Conservation (phyloP, 1,140 invertebrate genomes). For the Leucophenga varia region DNA sequence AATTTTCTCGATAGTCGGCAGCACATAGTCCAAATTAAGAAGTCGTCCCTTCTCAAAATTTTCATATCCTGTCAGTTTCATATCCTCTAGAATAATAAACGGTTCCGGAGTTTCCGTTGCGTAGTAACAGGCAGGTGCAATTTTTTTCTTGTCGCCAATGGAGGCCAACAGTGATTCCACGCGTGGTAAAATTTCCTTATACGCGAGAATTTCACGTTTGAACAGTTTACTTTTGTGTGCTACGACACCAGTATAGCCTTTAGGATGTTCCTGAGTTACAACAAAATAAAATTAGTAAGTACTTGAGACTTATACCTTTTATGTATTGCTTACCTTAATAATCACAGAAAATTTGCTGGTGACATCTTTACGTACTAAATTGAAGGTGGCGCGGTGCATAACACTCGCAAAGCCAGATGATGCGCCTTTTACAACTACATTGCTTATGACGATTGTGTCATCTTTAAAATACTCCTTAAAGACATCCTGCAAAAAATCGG, state of each 20-base stretch:
- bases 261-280: slow-evolving; percentile 42
- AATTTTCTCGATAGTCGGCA: slow-evolving; percentile 58
- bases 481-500: slow-evolving; percentile 49
- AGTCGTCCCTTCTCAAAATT: slow-evolving; percentile 48
- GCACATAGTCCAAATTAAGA: slow-evolving; percentile 46
- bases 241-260: slow-evolving; percentile 45
- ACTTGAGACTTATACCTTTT: background rate
- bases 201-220: slow-evolving; percentile 49
- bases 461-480: slow-evolving; percentile 53
- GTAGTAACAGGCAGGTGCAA: slow-evolving; percentile 50
- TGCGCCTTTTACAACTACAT: slow-evolving; percentile 42
- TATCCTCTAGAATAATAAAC: slow-evolving; percentile 46
- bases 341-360: slow-evolving; percentile 49
- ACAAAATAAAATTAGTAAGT: background rate
- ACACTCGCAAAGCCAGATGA: slow-evolving; percentile 44
- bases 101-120: slow-evolving; percentile 50
- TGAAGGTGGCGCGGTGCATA: slow-evolving; percentile 48
- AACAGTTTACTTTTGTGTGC: slow-evolving; percentile 49
- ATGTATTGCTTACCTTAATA: slow-evolving; percentile 28
- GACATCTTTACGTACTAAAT: slow-evolving; percentile 34
- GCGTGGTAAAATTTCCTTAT: slow-evolving; percentile 45
- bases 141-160: slow-evolving; percentile 45
- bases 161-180: slow-evolving; percentile 38
- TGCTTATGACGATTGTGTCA: slow-evolving; percentile 32
- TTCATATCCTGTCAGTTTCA: slow-evolving; percentile 36